Evolutionary conservation across 2,113 vertebrate genomes (phyloP).

Genomic region (Oncorhynchus keta): DNA sequence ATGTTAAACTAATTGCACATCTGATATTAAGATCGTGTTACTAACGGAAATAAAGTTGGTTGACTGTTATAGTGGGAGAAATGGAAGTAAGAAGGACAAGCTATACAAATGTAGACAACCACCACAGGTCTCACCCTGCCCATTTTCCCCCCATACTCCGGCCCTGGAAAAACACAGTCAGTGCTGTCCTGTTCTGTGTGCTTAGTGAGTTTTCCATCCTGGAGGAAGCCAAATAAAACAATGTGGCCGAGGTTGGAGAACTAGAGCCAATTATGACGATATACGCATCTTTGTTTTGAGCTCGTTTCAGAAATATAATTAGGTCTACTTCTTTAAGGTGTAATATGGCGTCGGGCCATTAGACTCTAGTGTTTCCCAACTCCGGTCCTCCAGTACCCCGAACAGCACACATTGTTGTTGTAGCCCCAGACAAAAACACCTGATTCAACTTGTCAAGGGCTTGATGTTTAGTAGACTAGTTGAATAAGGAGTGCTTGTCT

Average conservation of each 20-base stretch:
- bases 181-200: conserved; percentile 1
- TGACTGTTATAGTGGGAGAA: background rate
- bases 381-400: too few species aligned
- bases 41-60: too few species aligned
- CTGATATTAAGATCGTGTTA: too few species aligned
- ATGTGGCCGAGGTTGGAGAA: background rate
- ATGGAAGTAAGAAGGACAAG: background rate
- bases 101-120: background rate
- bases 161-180: conserved; percentile 47
- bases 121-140: background rate
- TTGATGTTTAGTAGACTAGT: too few species aligned
- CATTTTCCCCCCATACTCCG: background rate
- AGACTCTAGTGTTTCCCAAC: too few species aligned
- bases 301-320: background rate
- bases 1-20: background rate
- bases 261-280: background rate
- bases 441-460: too few species aligned
- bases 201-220: background rate
- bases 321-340: too few species aligned
- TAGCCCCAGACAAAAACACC: too few species aligned
- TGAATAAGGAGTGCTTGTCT: too few species aligned
- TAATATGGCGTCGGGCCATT: too few species aligned
- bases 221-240: background rate
- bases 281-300: background rate
- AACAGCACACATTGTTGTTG: too few species aligned